Conservation (phyloP, 2,797 vertebrate species). For the Potorous gilbertii region DNA sequence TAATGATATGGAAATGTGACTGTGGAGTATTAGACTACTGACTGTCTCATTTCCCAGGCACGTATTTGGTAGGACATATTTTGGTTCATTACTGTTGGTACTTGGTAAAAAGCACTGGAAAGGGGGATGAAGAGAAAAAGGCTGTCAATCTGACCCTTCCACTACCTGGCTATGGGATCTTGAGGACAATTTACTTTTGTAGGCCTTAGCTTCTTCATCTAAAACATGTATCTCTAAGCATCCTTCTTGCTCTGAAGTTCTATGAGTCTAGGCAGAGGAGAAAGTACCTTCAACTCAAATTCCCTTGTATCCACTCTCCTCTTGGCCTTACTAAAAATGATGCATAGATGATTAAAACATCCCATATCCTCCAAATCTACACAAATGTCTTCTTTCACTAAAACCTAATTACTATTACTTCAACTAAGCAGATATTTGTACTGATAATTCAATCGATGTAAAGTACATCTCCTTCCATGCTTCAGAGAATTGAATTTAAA, state of each 20-base stretch:
- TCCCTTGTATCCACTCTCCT: not conserved
- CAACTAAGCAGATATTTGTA: constrained; percentile 65
- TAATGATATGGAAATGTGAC: not conserved
- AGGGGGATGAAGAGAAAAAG: not conserved
- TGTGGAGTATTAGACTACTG: constrained; percentile 13
- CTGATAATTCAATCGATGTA: constrained; percentile 70
- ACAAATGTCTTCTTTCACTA: constrained; percentile 57
- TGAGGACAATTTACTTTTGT: not conserved
- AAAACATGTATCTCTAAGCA: not conserved
- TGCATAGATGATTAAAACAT: constrained; percentile 51
- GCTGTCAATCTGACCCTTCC: not conserved
- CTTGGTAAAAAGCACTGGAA: not conserved
- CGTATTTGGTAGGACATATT: not conserved
- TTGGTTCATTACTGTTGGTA: not conserved
- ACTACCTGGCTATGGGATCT: too few relatives aligned
- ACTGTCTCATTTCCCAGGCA: constrained; percentile 35
- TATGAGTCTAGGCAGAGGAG: not conserved
- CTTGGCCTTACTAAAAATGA: constrained; percentile 49
- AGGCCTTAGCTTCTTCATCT: not conserved
- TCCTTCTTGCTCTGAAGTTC: not conserved
- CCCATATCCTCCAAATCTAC: constrained; percentile 38
- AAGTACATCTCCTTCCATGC: constrained; percentile 59
- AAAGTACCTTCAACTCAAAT: not conserved
- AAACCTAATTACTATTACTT: constrained; percentile 63
- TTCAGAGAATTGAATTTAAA: constrained; percentile 74